Conservation (phyloP, 2,113 vertebrate species). For the Anarrhichthys ocellatus region DNA sequence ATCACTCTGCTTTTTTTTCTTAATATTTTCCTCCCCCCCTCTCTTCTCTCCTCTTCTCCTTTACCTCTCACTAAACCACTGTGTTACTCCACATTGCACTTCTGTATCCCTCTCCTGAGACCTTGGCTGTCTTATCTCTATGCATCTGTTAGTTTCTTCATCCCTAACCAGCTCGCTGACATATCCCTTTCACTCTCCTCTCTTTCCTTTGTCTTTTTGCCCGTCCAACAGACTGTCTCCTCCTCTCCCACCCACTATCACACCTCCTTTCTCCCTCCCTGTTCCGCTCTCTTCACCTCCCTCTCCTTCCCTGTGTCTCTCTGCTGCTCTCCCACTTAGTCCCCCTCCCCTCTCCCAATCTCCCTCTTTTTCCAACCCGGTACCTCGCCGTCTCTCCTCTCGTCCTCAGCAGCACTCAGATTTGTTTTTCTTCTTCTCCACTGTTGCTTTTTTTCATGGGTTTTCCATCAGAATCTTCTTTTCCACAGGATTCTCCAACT, state of each 20-base stretch:
- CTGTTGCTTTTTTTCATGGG: conserved; percentile 61
- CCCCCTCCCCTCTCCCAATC: conserved; percentile 56
- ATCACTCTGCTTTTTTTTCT: conserved; percentile 72
- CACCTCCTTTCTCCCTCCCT: conserved; percentile 74
- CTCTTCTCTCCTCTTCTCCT: conserved; percentile 47
- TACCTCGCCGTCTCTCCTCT: conserved; percentile 60
- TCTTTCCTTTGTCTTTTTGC: conserved; percentile 73
- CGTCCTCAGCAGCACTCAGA: conserved; percentile 46
- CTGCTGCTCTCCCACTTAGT: conserved; percentile 52
- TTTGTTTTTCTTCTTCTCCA: conserved; percentile 71
- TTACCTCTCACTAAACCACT: conserved; percentile 64
- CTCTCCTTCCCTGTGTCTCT: conserved; percentile 50
- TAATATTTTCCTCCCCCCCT: conserved; percentile 61
- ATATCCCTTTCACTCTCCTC: conserved; percentile 65
- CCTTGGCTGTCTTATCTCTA: conserved; percentile 62
- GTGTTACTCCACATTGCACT: conserved; percentile 65
- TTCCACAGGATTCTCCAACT: conserved; percentile 80
- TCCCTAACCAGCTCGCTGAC: conserved; percentile 67
- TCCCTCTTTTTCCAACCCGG: conserved; percentile 63
- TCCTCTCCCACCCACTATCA: conserved; percentile 74
- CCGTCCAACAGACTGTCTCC: conserved; percentile 74
- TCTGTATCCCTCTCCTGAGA: conserved; percentile 62
- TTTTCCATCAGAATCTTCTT: conserved; percentile 80
- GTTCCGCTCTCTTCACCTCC: conserved; percentile 62
- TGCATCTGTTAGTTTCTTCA: conserved; percentile 73